phyloP scores from a whole-genome alignment of 2,113 vertebrate species.

The Ranitomeya imitator region DNA sequence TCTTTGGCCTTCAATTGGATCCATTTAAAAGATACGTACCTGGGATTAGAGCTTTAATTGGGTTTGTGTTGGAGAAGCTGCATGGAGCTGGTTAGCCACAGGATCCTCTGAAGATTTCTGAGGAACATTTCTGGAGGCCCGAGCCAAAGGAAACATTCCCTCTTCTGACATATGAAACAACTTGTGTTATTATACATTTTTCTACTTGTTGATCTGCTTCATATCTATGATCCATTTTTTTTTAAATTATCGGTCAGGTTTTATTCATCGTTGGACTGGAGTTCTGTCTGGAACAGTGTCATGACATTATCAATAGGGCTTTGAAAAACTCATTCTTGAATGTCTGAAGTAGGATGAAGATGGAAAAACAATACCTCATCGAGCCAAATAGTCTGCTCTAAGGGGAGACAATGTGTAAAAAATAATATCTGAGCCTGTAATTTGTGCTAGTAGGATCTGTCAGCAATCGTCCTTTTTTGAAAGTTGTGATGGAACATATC shows the following conservation, averaged over 20 bases:
- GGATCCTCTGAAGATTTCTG: slow-evolving; percentile 16
- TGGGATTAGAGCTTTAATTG: slow-evolving; percentile 22
- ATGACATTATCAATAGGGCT: background rate
- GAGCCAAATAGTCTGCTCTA: background rate
- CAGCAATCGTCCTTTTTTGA: background rate
- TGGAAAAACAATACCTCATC: background rate
- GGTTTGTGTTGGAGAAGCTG: slow-evolving; percentile 32
- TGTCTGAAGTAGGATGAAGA: background rate
- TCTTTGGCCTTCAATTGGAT: slow-evolving; percentile 23
- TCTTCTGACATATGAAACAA: background rate
- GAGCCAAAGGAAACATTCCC: slow-evolving; percentile 33
- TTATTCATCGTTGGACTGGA: background rate
- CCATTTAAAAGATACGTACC: slow-evolving; percentile 26
- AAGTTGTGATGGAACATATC: too few relatives aligned
- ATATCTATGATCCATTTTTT: too few relatives aligned
- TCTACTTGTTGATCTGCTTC: background rate
- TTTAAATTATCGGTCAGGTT: background rate
- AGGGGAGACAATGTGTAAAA: too few relatives aligned
- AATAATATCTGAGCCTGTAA: background rate
- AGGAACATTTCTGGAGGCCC: background rate
- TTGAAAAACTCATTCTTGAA: background rate
- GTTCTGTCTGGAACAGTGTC: background rate
- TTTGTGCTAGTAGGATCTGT: background rate
- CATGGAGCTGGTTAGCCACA: slow-evolving; percentile 29
- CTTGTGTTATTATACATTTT: background rate